Base-by-base conservation (phyloP, 2,113 vertebrate genomes). In the Atrichornis clamosus region DNA sequence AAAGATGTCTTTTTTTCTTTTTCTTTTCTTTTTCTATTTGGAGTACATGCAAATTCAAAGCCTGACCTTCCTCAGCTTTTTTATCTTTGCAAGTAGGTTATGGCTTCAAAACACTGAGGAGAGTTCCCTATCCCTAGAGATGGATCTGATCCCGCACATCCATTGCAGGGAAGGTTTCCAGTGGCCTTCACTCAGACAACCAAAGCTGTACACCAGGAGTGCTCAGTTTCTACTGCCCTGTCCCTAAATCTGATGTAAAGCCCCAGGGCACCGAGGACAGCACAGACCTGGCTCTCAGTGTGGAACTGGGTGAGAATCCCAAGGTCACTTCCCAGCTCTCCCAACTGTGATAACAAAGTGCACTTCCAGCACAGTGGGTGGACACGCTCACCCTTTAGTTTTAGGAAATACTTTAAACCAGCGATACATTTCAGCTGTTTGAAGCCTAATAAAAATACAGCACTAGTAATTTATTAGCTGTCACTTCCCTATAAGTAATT, bases 361-460 rank as follows among this genome's bases (percentile, higher is more conserved):
- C 27, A 35, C 33, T 58, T 49, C 78, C 55, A 88, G 62, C 44
- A 50, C 15, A 32, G 16, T 8, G 44, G 73, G 77, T 41, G 32
- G 50, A 33, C 6, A 42, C 53, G 16, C 63, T 94, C 33, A 6
- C 30, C 28, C 15, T 56, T 67, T 14, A 13, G 24, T 69, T 89
- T 79, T 63, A 52, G 78, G 41, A 53, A 75, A 87, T 46, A 13
- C 28, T 75, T 37, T 74, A 72, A 83, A 39, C 33, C 58, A 41
- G 33, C 4, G 9, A 58, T 50, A 44, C 30, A 55, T 80, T 92
- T 84, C 39, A 76, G 37, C 47, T 96, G 17, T 91, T 95, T 89
- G 75, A 95, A 87, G 60, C 47, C 44, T 88, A 91, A 88, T 89
- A 94, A 93, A 92, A 96, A 86, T 59, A 91, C 39, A 86, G 49